phyloP scores from a whole-genome alignment of 23 tunicate species.

The Corella eumyota region DNA sequence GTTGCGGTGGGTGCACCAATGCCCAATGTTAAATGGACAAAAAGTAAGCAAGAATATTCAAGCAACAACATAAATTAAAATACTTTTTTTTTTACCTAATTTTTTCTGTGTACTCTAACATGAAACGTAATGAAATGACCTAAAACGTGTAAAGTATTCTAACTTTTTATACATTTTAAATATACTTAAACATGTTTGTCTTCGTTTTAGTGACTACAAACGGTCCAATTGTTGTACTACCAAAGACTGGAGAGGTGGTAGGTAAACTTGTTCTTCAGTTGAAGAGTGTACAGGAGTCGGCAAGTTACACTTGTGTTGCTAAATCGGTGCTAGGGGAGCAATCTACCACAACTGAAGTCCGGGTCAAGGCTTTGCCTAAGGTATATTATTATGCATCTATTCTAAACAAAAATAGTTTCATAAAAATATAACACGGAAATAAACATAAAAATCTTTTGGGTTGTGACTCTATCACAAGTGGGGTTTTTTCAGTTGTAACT shows the following conservation, averaged over 20 bases:
- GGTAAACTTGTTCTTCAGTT: slow-evolving; percentile 39
- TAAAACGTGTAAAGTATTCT: no score
- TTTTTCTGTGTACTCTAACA: no score
- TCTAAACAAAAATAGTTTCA: not conserved
- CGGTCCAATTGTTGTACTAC: slow-evolving; percentile 24
- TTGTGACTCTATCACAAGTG: not conserved
- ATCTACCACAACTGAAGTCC: slow-evolving; percentile 43
- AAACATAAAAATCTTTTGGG: not conserved
- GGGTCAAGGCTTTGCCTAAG: slow-evolving; percentile 52
- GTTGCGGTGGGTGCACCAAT: slow-evolving; percentile 90
- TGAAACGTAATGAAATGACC: no score
- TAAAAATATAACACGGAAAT: not conserved
- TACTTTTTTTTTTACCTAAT: no score
- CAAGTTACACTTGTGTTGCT: slow-evolving; percentile 79
- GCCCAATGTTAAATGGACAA: slow-evolving; percentile 86
- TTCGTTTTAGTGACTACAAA: no score
- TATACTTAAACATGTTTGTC: no score
- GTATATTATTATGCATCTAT: slow-evolving; percentile 6
- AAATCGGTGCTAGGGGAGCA: no score
- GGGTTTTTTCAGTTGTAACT: no score
- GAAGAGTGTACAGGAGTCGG: slow-evolving; percentile 36
- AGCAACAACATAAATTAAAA: not conserved
- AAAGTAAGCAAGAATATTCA: slow-evolving; percentile 19
- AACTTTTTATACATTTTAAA: no score
- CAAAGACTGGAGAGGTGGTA: slow-evolving; percentile 14